phyloP scores from a whole-genome alignment of 2,888 invertebrate genomes.

The Leptopilina drosophilae region DNA sequence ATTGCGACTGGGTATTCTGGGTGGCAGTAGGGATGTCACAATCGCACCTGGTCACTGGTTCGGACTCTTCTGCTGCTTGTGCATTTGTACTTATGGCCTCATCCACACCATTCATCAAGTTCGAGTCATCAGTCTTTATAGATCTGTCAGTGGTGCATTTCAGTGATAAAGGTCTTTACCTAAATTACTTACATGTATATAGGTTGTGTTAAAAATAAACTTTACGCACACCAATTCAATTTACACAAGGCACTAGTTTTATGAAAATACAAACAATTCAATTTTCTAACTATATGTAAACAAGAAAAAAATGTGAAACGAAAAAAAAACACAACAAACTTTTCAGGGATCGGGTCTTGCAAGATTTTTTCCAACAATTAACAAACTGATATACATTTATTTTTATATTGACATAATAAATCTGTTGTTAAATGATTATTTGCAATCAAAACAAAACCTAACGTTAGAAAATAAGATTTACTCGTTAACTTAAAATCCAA shows the following conservation, averaged over 20 bases:
- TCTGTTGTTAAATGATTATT: conserved; percentile 51
- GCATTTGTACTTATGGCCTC: conserved; percentile 75
- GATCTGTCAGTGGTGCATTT: conserved; percentile 83
- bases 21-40: conserved; percentile 72
- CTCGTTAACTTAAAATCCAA: conserved; percentile 10
- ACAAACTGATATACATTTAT: conserved; percentile 73
- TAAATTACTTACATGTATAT: conserved; percentile 36
- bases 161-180: conserved; percentile 68
- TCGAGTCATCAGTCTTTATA: conserved; percentile 82
- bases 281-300: not conserved
- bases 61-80: conserved; percentile 70
- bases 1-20: conserved; percentile 72
- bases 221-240: conserved; percentile 20
- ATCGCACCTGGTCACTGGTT: conserved; percentile 73
- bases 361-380: conserved; percentile 66
- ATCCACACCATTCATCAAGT: conserved; percentile 73
- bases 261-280: not conserved
- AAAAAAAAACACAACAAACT: not conserved
- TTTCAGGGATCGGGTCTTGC: conserved; percentile 59
- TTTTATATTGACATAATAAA: conserved; percentile 67
- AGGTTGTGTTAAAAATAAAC: conserved; percentile 39
- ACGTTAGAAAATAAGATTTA: conserved; percentile 18
- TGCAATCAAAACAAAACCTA: conserved; percentile 55
- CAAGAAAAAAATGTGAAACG: not conserved
- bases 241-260: not conserved